Base-by-base conservation (phyloP, 2,888 invertebrate genomes). In the Melanchra persicariae region DNA sequence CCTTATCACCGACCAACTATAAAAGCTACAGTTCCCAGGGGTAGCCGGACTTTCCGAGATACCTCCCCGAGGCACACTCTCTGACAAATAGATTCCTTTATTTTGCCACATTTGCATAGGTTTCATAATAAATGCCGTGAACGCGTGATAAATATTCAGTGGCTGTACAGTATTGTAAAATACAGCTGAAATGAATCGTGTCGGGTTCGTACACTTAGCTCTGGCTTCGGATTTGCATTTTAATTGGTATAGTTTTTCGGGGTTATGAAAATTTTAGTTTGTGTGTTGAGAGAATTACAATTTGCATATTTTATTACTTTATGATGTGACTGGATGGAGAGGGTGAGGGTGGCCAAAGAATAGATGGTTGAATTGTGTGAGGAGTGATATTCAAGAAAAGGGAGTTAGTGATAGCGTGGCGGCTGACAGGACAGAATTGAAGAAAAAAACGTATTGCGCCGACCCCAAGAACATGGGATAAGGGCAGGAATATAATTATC, bases 101-200 rank as follows among this genome's bases (percentile, higher is more conserved):
- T 82, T 82, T 80, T 66, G 60, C 69, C 75, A 72, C 61, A 85
- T 85, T 86, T 86, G 83, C 85, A 85, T 86, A 83, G 85, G 86
- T 83, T 82, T 82, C 69, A 80, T 85, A 82, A 83, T 85, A 86
- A 84, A 85, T 84, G 80, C 82, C 70, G 67, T 63, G 73, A 69
- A 85, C 84, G 77, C 71, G 68, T 82, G 73, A 85, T 85, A 85
- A 82, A 85, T 85, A 85, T 85, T 85, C 86, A 85, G 84, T 58
- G 78, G 75, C 55, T 60, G 69, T 73, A 79, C 69, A 79, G 70
- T 84, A 74, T 70, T 70, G 81, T 77, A 73, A 81, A 81, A 77
- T 81, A 81, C 72, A 77, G 69, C 79, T 73, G 81, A 80, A 80
- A 83, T 80, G 81, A 83, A 77, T 81, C 83, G 72, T 73, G 72